Conservation (phyloP, 2,797 vertebrate genomes). For the Anabas testudineus region DNA sequence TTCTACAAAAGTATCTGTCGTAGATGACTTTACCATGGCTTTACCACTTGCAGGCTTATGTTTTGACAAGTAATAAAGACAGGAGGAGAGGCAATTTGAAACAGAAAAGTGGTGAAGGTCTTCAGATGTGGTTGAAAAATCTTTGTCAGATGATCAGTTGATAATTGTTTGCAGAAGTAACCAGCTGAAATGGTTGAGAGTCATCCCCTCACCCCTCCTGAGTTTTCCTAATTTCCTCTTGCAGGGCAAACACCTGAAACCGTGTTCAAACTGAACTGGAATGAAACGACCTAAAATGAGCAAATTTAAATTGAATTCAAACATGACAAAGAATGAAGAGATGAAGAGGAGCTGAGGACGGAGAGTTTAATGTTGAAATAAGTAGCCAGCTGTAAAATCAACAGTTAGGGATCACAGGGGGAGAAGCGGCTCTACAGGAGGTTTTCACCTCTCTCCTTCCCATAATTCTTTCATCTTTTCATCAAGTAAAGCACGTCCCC, state of each 20-base stretch:
- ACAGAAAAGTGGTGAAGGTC: no score
- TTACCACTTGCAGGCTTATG: no score
- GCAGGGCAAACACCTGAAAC: conserved; percentile 3
- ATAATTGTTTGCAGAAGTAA: no score
- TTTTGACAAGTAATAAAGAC: no score
- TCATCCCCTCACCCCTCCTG: background rate
- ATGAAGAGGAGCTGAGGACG: conserved; percentile 19
- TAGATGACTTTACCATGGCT: no score
- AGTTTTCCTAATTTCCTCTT: conserved; percentile 10
- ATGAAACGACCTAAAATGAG: conserved; percentile 25
- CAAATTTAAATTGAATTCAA: conserved; percentile 36
- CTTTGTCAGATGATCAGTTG: no score
- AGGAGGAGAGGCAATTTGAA: no score
- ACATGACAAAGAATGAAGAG: conserved; percentile 25
- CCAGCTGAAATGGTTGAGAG: background rate
- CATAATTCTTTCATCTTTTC: conserved; percentile 58
- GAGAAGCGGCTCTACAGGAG: conserved; percentile 51
- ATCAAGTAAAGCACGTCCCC: conserved; percentile 54
- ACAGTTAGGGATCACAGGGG: conserved; percentile 63
- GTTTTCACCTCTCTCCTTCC: conserved; percentile 35
- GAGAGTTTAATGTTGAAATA: conserved; percentile 45
- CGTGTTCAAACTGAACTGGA: conserved; percentile 15
- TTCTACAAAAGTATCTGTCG: no score
- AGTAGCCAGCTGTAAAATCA: conserved; percentile 62
- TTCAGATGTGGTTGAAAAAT: no score